Conservation (phyloP, 53 echinoderm and acorn worm species). For the Patiria pectinifera region DNA sequence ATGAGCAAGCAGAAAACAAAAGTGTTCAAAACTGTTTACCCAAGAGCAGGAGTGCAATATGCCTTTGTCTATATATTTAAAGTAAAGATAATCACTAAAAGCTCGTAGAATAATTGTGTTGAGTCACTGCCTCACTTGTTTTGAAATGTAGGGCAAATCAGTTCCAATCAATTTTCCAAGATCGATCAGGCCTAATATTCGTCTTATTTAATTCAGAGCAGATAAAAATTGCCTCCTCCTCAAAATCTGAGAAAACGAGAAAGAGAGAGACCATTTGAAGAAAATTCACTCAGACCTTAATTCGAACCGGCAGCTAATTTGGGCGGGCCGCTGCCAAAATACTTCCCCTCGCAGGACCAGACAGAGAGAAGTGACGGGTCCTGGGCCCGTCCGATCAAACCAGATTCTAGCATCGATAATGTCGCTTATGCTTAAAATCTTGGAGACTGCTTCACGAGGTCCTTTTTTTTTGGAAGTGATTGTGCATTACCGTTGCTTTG, state of each 20-base stretch:
- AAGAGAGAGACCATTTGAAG: background rate
- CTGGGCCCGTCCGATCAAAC: background rate
- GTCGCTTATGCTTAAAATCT: constrained; percentile 24
- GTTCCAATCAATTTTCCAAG: too few relatives aligned
- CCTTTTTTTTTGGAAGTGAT: background rate
- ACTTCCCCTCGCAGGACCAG: constrained; percentile 25
- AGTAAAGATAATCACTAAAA: too few relatives aligned
- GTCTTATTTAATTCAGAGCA: background rate
- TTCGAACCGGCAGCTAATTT: constrained; percentile 29
- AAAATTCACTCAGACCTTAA: constrained; percentile 14
- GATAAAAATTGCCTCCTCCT: background rate
- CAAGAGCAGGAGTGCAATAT: too few relatives aligned
- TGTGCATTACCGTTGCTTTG: background rate
- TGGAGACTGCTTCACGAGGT: background rate
- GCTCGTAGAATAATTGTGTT: too few relatives aligned
- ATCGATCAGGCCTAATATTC: too few relatives aligned
- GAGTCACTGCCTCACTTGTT: too few relatives aligned
- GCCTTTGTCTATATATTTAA: too few relatives aligned
- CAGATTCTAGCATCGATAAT: constrained; percentile 34
- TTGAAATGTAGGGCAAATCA: too few relatives aligned
- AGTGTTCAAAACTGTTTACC: too few relatives aligned
- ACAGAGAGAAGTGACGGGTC: background rate
- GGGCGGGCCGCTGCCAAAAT: constrained; percentile 33
- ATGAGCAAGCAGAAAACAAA: too few relatives aligned
- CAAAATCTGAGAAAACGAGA: background rate